Conservation (phyloP, 2,797 vertebrate species). For the Erithacus rubecula region DNA sequence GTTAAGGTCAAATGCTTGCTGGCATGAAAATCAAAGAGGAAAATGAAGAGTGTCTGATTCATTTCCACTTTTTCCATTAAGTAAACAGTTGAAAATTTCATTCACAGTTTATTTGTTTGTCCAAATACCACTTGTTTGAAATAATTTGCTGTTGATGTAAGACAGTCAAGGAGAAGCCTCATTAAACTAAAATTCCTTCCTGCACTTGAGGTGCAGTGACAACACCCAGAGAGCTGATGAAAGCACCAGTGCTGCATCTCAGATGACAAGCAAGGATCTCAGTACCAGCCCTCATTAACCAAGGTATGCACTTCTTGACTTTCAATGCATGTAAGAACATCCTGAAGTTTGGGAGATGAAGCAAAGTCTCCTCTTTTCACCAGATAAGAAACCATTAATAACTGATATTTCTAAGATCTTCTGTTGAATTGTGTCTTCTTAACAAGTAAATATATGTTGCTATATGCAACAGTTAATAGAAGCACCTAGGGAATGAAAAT, state of each 20-base stretch:
- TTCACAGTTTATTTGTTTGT: slow-evolving; percentile 10
- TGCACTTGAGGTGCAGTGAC: not conserved
- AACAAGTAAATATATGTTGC: not conserved
- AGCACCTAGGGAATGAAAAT: not conserved
- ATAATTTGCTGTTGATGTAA: not conserved
- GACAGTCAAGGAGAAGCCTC: slow-evolving; percentile 8
- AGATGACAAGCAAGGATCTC: slow-evolving; percentile 14
- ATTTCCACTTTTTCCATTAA: slow-evolving; percentile 1
- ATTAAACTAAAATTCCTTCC: slow-evolving; percentile 17
- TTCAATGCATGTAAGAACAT: not conserved
- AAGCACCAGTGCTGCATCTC: not conserved
- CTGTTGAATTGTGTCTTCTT: not conserved
- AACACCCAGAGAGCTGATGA: not conserved
- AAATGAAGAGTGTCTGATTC: slow-evolving; percentile 15
- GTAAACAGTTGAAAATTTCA: slow-evolving; percentile 33
- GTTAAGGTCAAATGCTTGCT: slow-evolving; percentile 4
- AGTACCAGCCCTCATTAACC: not conserved
- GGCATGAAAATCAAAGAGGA: slow-evolving; percentile 18
- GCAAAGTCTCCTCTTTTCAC: not conserved
- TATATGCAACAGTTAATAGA: not conserved
- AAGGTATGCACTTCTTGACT: not conserved
- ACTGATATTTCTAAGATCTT: not conserved
- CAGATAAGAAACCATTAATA: not conserved
- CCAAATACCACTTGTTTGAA: slow-evolving; percentile 22
- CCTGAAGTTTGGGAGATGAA: not conserved